phyloP scores from a whole-genome alignment of 2,888 invertebrate genomes.

The Leistus spinibarbis region DNA sequence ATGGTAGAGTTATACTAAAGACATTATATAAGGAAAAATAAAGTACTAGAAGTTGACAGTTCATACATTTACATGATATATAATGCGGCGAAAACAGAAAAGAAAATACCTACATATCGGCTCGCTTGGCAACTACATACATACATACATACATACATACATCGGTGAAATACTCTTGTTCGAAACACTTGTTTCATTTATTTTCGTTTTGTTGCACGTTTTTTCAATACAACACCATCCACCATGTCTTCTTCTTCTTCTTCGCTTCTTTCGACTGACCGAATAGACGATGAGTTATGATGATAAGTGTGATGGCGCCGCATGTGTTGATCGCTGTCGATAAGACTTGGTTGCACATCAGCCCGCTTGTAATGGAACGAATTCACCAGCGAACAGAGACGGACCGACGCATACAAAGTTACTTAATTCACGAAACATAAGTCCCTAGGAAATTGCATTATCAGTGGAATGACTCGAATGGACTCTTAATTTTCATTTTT shows the following conservation, averaged over 20 bases:
- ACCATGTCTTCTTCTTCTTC: too few relatives aligned
- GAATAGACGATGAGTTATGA: conserved; percentile 31
- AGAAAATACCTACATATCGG: background rate
- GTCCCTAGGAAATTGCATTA: too few relatives aligned
- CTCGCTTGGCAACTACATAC: conserved; percentile 1
- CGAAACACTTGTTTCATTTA: conserved; percentile 29
- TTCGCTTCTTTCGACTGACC: background rate
- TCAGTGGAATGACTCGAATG: too few relatives aligned
- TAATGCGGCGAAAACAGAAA: conserved; percentile 9
- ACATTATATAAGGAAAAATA: background rate
- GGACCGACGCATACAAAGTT: background rate
- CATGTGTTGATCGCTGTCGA: conserved; percentile 19
- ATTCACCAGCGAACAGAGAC: background rate
- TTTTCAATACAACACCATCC: background rate
- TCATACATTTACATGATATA: conserved; percentile 30
- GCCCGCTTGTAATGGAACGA: background rate
- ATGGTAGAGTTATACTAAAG: background rate
- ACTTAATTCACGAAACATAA: too few relatives aligned
- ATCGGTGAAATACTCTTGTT: conserved; percentile 7
- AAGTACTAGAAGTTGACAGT: conserved; percentile 24
- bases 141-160: conserved; percentile 7
- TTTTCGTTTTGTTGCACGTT: conserved; percentile 21
- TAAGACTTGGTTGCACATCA: background rate
- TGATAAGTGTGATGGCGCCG: conserved; percentile 33
- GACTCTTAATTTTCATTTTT: too few relatives aligned